phyloP scores from a whole-genome alignment of 2,888 invertebrate species.

The Dryobota labecula region DNA sequence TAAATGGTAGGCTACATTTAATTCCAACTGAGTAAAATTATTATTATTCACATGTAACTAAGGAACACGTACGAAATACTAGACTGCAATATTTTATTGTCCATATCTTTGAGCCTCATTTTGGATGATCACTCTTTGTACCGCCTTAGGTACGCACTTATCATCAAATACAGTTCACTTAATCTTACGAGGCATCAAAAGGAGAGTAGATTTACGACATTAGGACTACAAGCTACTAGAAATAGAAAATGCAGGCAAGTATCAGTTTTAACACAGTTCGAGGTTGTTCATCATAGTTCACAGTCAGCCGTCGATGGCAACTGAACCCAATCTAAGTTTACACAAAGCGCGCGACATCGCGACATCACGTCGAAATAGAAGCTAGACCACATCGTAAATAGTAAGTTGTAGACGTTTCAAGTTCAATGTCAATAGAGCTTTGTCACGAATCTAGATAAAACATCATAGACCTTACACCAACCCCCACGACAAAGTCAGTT shows the following conservation, averaged over 20 bases:
- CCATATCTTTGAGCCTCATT: constrained; percentile 50
- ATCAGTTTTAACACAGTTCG: constrained; percentile 15
- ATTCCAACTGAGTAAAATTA: background rate
- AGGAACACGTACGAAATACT: constrained; percentile 40
- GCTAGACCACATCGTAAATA: constrained; percentile 44
- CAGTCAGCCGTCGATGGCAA: constrained; percentile 22
- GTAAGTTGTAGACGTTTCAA: constrained; percentile 41
- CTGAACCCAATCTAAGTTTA: constrained; percentile 35
- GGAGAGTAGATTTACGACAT: background rate
- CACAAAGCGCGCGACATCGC: constrained; percentile 40
- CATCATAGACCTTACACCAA: background rate
- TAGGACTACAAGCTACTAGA: background rate
- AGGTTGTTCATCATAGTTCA: background rate
- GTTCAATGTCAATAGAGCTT: constrained; percentile 54
- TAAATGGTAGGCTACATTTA: constrained; percentile 12
- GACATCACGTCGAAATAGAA: constrained; percentile 27
- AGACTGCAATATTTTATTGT: constrained; percentile 34
- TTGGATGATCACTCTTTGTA: constrained; percentile 9
- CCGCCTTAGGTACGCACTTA: background rate
- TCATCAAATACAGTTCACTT: constrained; percentile 7
- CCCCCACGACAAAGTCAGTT: constrained; percentile 34
- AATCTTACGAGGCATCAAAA: background rate
- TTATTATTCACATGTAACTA: constrained; percentile 1
- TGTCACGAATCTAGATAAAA: constrained; percentile 37
- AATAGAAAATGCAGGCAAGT: background rate